phyloP scores from a whole-genome alignment of 1,140 invertebrate genomes.

The Drosophila nasuta region DNA sequence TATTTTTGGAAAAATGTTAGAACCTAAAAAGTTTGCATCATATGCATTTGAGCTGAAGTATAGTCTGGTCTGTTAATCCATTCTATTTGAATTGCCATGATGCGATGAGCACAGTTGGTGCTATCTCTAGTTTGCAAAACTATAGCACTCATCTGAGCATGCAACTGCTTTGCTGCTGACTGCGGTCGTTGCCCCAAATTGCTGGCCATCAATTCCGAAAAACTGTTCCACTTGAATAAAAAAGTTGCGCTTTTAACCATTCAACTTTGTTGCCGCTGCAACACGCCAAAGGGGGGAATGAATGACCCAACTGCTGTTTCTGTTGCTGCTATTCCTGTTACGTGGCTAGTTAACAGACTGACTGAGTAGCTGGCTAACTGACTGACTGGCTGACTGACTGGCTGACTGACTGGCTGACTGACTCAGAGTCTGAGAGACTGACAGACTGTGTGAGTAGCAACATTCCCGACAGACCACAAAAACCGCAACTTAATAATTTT shows the following conservation, averaged over 20 bases:
- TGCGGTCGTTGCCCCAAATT: constrained; percentile 39
- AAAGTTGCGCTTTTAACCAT: constrained; percentile 43
- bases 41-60: background rate
- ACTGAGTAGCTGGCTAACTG: background rate
- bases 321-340: background rate
- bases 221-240: constrained; percentile 37
- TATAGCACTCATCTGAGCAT: constrained; percentile 1
- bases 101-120: background rate
- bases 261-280: constrained; percentile 39
- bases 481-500: constrained; percentile 79
- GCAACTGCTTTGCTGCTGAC: constrained; percentile 6
- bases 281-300: background rate
- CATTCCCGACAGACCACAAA: constrained; percentile 28
- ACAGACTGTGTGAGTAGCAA: background rate
- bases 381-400: background rate
- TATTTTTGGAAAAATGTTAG: too few species aligned
- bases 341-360: constrained; percentile 2
- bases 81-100: background rate
- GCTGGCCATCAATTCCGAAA: constrained; percentile 35
- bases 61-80: constrained; percentile 3
- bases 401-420: background rate
- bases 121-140: background rate
- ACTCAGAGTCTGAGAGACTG: background rate
- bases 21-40: background rate
- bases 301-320: constrained; percentile 1